Conservation (phyloP, 2,797 vertebrate species). For the Apogon talboti region DNA sequence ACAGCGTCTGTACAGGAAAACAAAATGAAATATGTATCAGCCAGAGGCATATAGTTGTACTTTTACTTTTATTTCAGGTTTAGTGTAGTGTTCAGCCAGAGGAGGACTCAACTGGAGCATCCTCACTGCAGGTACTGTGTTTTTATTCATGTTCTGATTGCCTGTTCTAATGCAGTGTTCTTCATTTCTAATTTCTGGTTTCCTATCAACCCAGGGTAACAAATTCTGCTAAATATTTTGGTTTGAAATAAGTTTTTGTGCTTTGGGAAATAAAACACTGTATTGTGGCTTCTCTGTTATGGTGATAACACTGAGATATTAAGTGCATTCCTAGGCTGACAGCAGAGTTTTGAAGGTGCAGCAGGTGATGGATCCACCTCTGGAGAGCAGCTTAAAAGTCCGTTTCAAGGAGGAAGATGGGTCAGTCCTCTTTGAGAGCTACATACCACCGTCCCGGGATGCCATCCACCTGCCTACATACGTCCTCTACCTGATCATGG, state of each 20-base stretch:
- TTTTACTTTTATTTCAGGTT: neutral
- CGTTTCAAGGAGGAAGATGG: constrained; percentile 71
- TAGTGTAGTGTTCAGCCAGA: neutral
- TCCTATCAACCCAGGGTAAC: no score
- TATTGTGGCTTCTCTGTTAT: constrained; percentile 15
- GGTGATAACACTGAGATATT: constrained; percentile 24
- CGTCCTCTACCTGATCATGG: constrained; percentile 88
- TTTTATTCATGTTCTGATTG: neutral
- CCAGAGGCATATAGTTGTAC: constrained; percentile 3
- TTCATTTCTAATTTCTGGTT: no score
- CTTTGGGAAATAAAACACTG: neutral
- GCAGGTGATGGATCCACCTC: constrained; percentile 44
- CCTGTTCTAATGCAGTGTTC: neutral
- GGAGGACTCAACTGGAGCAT: constrained; percentile 6
- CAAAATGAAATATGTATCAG: constrained; percentile 30
- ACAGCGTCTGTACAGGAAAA: neutral
- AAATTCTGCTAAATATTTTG: no score
- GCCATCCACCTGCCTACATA: constrained; percentile 86
- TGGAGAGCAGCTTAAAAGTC: constrained; percentile 18
- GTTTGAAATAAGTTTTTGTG: neutral
- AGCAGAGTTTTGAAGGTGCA: constrained; percentile 10
- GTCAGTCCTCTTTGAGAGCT: constrained; percentile 83
- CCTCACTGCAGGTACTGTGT: constrained; percentile 5
- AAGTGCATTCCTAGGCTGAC: constrained; percentile 38
- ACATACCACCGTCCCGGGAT: constrained; percentile 89